A percentile compares a stretch with the other conserved stretches of the same genome.
These are phyloP conservation scores for Himalopsyche kuldschensis DNA, from an alignment of 2,888 invertebrate genomes.

Conservation along the genomic window DNA sequence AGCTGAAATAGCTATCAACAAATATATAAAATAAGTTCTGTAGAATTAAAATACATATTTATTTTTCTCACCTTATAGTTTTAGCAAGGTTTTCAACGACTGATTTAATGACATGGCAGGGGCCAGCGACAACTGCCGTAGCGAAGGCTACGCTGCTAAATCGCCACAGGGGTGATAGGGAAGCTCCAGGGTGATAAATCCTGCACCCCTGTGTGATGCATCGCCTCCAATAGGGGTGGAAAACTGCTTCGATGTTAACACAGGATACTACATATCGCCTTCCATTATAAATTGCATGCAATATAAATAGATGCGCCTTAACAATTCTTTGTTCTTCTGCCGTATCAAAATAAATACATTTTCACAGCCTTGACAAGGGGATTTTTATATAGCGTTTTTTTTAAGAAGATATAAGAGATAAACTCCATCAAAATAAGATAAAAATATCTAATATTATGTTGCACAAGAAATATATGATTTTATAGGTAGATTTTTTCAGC, in stretches of 20 bases:
- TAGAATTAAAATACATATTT: no score
- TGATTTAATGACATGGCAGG: background rate
- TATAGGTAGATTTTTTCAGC: no score
- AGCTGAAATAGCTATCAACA: no score
- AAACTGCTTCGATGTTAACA: constrained; percentile 17
- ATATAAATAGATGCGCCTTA: background rate
- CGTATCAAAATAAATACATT: background rate
- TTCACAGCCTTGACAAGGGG: no score
- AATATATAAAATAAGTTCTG: no score
- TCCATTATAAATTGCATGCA: background rate
- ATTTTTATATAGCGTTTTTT: no score
- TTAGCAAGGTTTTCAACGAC: background rate
- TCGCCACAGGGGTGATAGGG: constrained; percentile 22
- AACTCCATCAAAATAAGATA: no score
- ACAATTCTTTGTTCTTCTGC: background rate
- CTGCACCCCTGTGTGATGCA: constrained; percentile 18
- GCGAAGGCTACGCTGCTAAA: constrained; percentile 23
- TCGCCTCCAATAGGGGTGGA: constrained; percentile 8
- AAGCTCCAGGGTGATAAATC: constrained; percentile 26
- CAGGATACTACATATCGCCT: background rate
- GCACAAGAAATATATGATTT: no score
- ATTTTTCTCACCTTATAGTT: no score
- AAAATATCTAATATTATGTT: no score
- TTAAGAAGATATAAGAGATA: no score
- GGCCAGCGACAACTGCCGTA: background rate